A percentile compares a stretch with the other conserved stretches of the same genome.
These are phyloP conservation scores for Aegypius monachus DNA, from an alignment of 2,113 vertebrate species.

Conservation along the genomic window DNA sequence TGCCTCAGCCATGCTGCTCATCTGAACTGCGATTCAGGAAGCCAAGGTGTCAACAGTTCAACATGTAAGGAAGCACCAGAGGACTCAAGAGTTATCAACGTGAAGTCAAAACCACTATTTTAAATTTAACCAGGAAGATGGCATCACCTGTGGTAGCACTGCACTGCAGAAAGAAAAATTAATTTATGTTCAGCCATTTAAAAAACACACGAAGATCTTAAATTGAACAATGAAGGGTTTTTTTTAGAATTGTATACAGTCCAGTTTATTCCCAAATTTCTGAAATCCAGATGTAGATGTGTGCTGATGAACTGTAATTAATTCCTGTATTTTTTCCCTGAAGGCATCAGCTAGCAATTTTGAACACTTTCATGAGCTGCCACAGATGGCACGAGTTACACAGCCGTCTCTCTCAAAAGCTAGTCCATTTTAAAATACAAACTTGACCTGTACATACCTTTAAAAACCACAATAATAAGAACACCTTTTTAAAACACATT, in stretches of 20 bases:
- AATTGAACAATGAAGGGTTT: background rate
- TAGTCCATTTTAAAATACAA: accelerated
- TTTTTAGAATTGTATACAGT: background rate
- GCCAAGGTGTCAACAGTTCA: background rate
- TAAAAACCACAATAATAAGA: background rate
- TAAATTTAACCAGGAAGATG: background rate
- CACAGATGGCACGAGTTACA: background rate
- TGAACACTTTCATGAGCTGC: background rate
- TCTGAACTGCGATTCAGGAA: background rate
- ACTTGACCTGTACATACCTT: background rate
- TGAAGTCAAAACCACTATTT: background rate
- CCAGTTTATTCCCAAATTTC: background rate
- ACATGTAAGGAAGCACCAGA: background rate
- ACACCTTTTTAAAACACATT: background rate
- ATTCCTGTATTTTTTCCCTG: background rate
- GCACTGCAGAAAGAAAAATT: background rate
- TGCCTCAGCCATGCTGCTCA: no score
- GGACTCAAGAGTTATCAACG: background rate
- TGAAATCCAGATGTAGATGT: background rate
- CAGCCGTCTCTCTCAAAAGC: background rate
- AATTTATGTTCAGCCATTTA: background rate
- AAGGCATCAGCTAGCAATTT: background rate
- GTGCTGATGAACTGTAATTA: background rate
- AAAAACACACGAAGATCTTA: background rate
- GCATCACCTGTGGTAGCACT: background rate